A percentile compares a stretch with the other conserved stretches of the same genome.
These are phyloP conservation scores for Mesocricetus auratus DNA, from an alignment of 2,113 vertebrate species.

Conservation along the genomic window DNA sequence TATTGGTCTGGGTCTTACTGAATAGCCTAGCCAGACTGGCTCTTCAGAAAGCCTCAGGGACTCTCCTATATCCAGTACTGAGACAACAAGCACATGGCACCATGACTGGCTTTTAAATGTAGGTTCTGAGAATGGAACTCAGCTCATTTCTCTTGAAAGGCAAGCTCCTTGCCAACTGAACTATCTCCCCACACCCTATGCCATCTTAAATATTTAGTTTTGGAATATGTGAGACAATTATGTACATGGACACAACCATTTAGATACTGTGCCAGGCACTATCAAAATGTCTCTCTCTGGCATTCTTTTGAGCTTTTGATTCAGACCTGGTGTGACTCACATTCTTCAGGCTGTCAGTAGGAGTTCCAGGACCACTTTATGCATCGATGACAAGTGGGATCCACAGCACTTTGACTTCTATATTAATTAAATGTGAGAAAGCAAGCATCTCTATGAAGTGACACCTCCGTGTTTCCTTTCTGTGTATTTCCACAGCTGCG, in stretches of 20 bases:
- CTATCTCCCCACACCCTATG: not conserved
- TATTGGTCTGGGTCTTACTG: not conserved
- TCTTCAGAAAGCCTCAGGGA: not conserved
- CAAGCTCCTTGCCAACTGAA: not conserved
- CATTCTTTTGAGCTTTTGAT: not conserved
- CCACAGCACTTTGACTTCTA: conserved; percentile 48
- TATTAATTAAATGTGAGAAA: conserved; percentile 73
- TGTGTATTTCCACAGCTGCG: not conserved
- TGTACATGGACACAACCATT: not conserved
- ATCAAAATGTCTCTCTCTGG: not conserved
- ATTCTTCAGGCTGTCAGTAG: not conserved
- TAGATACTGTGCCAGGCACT: not conserved
- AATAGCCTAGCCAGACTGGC: not conserved
- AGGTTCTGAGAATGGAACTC: not conserved
- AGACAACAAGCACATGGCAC: not conserved
- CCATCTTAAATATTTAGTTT: not conserved
- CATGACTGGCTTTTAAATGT: not conserved
- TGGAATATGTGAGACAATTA: not conserved
- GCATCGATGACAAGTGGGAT: conserved; percentile 16
- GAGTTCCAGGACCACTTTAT: conserved; percentile 49
- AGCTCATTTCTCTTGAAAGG: not conserved
- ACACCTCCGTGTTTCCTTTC: conserved; percentile 40
- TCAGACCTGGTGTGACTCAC: conserved; percentile 61
- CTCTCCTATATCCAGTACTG: not conserved
- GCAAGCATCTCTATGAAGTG: not conserved